Evolutionary conservation across 2,113 vertebrate species (phyloP).

Genomic region (Hyla sarda): DNA sequence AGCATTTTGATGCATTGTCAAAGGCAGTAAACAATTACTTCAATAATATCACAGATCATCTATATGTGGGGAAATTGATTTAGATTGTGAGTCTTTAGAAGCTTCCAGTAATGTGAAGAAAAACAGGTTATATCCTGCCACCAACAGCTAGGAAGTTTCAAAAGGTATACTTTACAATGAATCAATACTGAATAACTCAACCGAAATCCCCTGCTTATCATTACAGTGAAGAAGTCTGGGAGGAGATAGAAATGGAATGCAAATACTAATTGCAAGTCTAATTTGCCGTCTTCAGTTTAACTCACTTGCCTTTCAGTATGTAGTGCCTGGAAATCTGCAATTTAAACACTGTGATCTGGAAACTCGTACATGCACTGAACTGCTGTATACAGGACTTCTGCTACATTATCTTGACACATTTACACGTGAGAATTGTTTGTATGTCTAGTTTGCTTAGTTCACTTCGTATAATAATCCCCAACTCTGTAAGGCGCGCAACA

Average conservation of each 20-base stretch:
- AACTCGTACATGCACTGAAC: not conserved
- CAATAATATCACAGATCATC: not conserved
- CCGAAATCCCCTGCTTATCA: conserved; percentile 20
- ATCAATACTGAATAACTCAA: conserved; percentile 27
- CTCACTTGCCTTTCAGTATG: conserved; percentile 30
- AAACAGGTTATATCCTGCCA: not conserved
- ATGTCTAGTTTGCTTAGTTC: not conserved
- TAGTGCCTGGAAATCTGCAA: conserved; percentile 28
- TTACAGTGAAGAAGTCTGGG: conserved; percentile 40
- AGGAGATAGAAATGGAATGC: conserved; percentile 45
- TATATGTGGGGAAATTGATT: not conserved
- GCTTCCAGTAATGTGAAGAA: not conserved
- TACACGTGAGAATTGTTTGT: not conserved
- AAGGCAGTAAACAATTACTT: not conserved
- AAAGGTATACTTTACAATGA: conserved; percentile 21
- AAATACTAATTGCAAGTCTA: conserved; percentile 42
- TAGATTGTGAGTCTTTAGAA: not conserved
- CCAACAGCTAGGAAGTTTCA: not conserved
- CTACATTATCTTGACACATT: not conserved
- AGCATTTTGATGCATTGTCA: not conserved
- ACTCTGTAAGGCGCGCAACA: not conserved
- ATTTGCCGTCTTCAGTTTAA: conserved; percentile 31
- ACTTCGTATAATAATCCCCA: not conserved
- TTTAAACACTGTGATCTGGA: conserved; percentile 27
- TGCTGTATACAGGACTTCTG: not conserved